Evolutionary conservation across 2,797 vertebrate species (phyloP), one percentile per base, ranked within the genome.

Genomic region (Synanceia verrucosa): DNA sequence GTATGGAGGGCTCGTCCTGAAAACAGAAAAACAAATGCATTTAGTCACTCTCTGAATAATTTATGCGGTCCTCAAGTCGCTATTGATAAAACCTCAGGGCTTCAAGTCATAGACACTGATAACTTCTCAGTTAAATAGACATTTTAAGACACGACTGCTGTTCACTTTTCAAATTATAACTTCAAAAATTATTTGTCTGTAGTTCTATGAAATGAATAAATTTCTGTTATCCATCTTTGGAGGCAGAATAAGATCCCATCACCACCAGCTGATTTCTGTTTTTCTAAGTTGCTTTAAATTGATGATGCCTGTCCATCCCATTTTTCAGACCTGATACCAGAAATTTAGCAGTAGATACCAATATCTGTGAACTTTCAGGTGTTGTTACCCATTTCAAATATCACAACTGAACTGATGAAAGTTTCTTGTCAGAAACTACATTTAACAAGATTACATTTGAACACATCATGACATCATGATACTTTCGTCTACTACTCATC

Each of bases 1-100:
- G 84, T 97, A 99, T 0, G 97, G 96, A 2, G 96, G 96, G 82
- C 96, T 98, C 16, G 96, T 96, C 81, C 97, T 98, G 84, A 26
- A 79, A 81, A 70, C 10, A 72, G 2, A 59, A 16, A 59, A 47
- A 60, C 6, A 68, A 24, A 67, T 1, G 5, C 24, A 68, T 2
- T 31, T 1, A 13, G 4, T 64, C 9, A 29, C 7, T 34, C 3
- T 39, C 4, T 21, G 34, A 57, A 47, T 16, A 41, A 24, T 52
- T n/a, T 0, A 52, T 39, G 18, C 13, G 19, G 9, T 47, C 13
- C 47, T 66, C 41, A 39, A 57, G 13, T 48, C 13, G 14, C 16
- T 33, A 43, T 8, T 56, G 23, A 36, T 51, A 34, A 26, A 46
- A 37, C 34, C 23, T 50, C 23, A 74, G 29, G 24, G 19, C 19